Evolutionary conservation across 2,888 invertebrate species (phyloP).

Genomic region (Crocallis elinguaria): DNA sequence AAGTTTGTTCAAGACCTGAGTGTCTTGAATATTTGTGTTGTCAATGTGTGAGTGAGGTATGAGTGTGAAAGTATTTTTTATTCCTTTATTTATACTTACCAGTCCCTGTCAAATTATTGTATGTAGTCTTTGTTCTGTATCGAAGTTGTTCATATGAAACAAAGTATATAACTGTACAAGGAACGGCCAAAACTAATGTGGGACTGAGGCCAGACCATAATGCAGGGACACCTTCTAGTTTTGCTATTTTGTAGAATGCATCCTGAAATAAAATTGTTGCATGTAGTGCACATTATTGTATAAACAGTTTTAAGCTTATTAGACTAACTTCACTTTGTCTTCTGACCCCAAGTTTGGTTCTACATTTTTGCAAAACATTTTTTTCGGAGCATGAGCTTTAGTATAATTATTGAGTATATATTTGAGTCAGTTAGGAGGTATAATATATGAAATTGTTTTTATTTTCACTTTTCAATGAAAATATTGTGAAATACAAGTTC

Average conservation of each 20-base stretch:
- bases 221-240: slow-evolving; percentile 94
- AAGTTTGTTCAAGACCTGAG: no score
- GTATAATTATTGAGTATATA: no score
- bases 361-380: no score
- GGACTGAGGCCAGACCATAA: slow-evolving; percentile 99
- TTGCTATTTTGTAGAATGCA: slow-evolving; percentile 96
- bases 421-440: no score
- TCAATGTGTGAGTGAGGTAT: neutral
- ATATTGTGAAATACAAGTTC: no score
- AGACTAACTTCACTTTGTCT: no score
- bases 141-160: slow-evolving; percentile 97
- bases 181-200: slow-evolving; percentile 96
- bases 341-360: no score
- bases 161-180: slow-evolving; percentile 98
- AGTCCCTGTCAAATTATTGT: slow-evolving; percentile 69
- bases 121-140: slow-evolving; percentile 85
- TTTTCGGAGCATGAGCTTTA: no score
- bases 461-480: no score
- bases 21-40: no score
- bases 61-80: neutral
- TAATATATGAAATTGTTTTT: no score
- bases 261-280: slow-evolving; percentile 87
- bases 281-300: neutral
- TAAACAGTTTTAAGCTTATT: neutral
- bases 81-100: slow-evolving; percentile 52